phyloP scores from a whole-genome alignment of 2,797 vertebrate genomes.

The Pseudotriccus pelzelni region DNA sequence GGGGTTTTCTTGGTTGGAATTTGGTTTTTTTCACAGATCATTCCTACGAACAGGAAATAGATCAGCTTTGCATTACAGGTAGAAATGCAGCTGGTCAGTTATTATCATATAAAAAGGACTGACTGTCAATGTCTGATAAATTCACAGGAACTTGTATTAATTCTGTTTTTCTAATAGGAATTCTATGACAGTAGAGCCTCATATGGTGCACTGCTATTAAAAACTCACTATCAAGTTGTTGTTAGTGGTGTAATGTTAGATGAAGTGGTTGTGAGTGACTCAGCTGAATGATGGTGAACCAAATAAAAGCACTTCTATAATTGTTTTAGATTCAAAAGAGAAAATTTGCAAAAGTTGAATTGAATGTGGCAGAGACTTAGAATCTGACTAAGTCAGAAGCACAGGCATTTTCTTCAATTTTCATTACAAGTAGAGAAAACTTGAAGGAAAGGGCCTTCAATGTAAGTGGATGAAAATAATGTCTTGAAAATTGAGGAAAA shows the following conservation, averaged over 20 bases:
- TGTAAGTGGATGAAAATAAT: neutral
- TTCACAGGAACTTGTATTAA: neutral
- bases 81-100: neutral
- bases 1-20: neutral
- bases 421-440: neutral
- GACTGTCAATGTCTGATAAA: neutral
- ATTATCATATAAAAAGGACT: neutral
- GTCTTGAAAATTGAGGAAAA: conserved; percentile 9
- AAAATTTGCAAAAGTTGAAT: neutral
- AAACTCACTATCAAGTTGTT: neutral
- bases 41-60: neutral
- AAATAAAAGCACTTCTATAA: neutral
- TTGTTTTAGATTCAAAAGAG: neutral
- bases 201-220: neutral
- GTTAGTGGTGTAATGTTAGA: neutral
- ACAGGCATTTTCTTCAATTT: neutral
- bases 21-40: fast-evolving
- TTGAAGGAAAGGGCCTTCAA: neutral
- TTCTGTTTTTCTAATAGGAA: neutral
- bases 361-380: neutral
- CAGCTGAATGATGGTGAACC: neutral
- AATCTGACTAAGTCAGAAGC: neutral
- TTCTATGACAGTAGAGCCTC: neutral
- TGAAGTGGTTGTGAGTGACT: neutral
- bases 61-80: neutral